Evolutionary conservation across 2,797 vertebrate species (phyloP).

Genomic region (Chelmon rostratus): DNA sequence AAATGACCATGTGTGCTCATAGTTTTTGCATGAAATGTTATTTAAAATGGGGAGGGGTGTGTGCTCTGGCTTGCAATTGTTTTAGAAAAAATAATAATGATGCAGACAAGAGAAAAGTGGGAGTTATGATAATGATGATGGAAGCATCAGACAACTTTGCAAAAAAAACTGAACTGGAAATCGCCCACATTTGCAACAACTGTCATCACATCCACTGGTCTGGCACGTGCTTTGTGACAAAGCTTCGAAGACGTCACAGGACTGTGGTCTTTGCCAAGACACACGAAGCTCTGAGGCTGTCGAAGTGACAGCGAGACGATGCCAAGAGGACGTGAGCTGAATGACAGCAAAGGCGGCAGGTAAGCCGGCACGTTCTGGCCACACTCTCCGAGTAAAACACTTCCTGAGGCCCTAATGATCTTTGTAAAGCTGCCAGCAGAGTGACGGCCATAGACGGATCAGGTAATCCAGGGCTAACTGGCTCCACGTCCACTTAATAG

Average conservation of each 20-base stretch:
- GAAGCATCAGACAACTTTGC: background rate
- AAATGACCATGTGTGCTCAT: background rate
- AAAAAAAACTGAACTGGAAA: background rate
- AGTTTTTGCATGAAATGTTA: conserved; percentile 9
- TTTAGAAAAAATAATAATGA: background rate
- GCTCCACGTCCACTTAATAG: conserved; percentile 74
- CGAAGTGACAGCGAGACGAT: conserved; percentile 36
- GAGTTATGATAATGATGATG: background rate
- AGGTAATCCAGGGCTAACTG: conserved; percentile 79
- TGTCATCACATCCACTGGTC: conserved; percentile 18
- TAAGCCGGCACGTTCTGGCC: conserved; percentile 53
- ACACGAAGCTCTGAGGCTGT: conserved; percentile 50
- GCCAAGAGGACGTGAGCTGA: conserved; percentile 49
- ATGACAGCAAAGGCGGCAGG: conserved; percentile 16
- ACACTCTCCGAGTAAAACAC: conserved; percentile 49
- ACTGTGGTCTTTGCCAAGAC: conserved; percentile 3
- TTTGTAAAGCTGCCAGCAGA: conserved; percentile 60
- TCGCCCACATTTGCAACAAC: background rate
- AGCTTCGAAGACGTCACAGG: conserved; percentile 34
- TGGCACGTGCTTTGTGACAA: conserved; percentile 18
- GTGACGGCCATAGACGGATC: conserved; percentile 59
- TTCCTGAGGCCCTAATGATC: conserved; percentile 67
- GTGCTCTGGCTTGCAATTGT: background rate
- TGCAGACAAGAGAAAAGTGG: background rate
- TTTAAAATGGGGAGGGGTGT: background rate